Evolutionary conservation across 2,888 invertebrate genomes (phyloP).

Genomic region (Agriopis aurantiaria): DNA sequence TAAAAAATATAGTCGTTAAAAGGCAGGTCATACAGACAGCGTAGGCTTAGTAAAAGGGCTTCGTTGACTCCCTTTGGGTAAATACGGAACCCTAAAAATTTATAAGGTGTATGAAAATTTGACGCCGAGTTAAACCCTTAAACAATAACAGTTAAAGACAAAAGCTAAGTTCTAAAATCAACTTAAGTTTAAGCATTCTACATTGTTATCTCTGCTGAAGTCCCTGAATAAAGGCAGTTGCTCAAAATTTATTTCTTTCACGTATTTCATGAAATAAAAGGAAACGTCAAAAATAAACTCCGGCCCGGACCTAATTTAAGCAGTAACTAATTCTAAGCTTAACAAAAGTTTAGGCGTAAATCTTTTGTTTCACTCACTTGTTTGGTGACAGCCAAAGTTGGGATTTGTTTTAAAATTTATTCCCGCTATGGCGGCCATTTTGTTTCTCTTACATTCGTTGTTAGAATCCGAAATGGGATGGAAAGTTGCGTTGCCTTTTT

Average conservation of each 20-base stretch:
- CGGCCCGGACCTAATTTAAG: conserved; percentile 57
- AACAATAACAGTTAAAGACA: conserved; percentile 1
- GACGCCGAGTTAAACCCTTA: not conserved
- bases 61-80: no score
- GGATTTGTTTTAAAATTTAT: conserved; percentile 83
- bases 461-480: conserved; percentile 78
- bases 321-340: conserved; percentile 69
- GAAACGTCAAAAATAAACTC: conserved; percentile 38
- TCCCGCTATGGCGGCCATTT: conserved; percentile 69
- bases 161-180: conserved; percentile 1
- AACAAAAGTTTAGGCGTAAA: conserved; percentile 77
- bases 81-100: no score
- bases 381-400: conserved; percentile 74
- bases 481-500: conserved; percentile 62
- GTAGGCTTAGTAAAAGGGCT: no score
- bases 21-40: no score
- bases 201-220: conserved; percentile 29
- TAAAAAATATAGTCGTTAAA: no score
- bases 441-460: conserved; percentile 74
- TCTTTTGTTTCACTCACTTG: conserved; percentile 79
- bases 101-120: no score
- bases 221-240: conserved; percentile 26
- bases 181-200: conserved; percentile 10
- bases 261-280: conserved; percentile 39
- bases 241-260: conserved; percentile 33